Percentiles rank a stretch among this genome's conserved stretches.
These are phyloP conservation scores for Dreissena rostriformis DNA, from an alignment of 1,140 invertebrate species.

Conservation along the genomic window DNA sequence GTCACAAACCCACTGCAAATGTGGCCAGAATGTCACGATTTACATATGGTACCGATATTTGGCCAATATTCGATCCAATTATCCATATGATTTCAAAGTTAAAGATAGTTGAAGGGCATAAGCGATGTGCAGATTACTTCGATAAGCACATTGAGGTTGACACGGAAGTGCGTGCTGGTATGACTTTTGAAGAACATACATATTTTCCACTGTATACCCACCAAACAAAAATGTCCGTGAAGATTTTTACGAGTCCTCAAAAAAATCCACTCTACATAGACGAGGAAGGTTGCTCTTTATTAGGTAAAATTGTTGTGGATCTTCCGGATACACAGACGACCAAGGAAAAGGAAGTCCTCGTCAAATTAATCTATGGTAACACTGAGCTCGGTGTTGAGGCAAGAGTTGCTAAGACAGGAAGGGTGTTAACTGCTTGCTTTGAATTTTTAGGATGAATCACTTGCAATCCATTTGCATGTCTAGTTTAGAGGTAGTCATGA, in stretches of 20 bases:
- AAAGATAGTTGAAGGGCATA: constrained; percentile 14
- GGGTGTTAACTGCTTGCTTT: constrained; percentile 49
- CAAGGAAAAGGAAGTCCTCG: constrained; percentile 41
- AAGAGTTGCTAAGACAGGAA: constrained; percentile 36
- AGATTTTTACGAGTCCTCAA: constrained; percentile 5
- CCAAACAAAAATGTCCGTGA: neutral
- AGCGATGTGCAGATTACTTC: constrained; percentile 55
- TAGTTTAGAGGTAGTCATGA: too few species aligned
- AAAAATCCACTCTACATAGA: constrained; percentile 21
- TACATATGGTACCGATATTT: constrained; percentile 58
- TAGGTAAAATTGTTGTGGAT: constrained; percentile 52
- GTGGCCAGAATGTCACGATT: constrained; percentile 55
- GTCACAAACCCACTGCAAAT: constrained; percentile 58
- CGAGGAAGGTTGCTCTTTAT: constrained; percentile 46
- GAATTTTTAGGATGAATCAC: constrained; percentile 63
- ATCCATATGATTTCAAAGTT: constrained; percentile 34
- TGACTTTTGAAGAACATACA: constrained; percentile 3
- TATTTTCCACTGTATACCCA: constrained; percentile 5
- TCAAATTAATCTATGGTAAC: constrained; percentile 57
- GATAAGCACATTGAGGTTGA: constrained; percentile 57
- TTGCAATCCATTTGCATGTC: too few species aligned
- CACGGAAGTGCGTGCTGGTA: constrained; percentile 38
- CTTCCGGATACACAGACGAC: constrained; percentile 32
- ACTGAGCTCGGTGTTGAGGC: constrained; percentile 62
- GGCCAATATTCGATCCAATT: constrained; percentile 13